Conservation (phyloP, 2,797 vertebrate species). For the Hafferia zeledoni region DNA sequence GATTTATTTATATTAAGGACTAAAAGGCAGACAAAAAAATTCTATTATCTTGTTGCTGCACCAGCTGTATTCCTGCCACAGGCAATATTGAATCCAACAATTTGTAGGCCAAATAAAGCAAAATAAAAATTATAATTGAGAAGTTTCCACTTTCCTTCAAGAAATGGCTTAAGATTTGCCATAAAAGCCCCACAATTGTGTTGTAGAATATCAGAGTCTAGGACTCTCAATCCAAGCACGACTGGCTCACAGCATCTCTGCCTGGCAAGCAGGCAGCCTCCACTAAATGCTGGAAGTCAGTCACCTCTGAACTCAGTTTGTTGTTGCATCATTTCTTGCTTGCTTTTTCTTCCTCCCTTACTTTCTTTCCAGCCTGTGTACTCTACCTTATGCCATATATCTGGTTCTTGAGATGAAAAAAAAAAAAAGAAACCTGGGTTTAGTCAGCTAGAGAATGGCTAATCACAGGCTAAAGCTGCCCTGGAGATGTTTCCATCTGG, state of each 20-base stretch:
- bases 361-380: background rate
- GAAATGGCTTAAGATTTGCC: background rate
- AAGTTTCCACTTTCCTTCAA: background rate
- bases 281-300: background rate
- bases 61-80: background rate
- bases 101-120: background rate
- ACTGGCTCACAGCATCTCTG: fast-evolving
- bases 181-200: background rate
- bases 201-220: background rate
- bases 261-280: background rate
- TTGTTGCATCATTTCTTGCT: background rate
- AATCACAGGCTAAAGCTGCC: background rate
- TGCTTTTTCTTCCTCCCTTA: background rate
- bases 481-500: background rate
- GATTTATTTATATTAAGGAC: background rate
- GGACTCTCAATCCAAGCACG: background rate
- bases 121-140: background rate
- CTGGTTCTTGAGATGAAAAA: background rate
- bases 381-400: background rate
- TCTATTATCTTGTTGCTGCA: background rate
- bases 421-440: background rate
- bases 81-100: background rate
- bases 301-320: background rate
- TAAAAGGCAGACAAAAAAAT: background rate
- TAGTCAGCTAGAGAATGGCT: background rate